A percentile compares a stretch with the other conserved stretches of the same genome.
These are phyloP conservation scores for Oreonectes daqikongensis DNA, from an alignment of 2,797 vertebrate species.

Conservation along the genomic window DNA sequence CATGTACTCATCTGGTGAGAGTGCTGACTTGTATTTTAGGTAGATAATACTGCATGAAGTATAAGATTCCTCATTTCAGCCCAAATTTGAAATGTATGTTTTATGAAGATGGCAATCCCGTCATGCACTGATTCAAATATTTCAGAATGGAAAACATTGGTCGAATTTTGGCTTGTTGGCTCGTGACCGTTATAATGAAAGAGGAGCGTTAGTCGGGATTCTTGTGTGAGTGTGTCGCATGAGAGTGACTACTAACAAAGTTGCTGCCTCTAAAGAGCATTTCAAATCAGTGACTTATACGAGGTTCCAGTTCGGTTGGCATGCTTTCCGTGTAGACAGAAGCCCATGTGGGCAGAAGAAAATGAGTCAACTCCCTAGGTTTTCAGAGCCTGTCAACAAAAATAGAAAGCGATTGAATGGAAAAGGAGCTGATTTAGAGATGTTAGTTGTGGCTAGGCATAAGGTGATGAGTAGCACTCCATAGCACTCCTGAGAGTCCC, in stretches of 20 bases:
- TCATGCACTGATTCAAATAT: not conserved
- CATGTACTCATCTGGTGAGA: not conserved
- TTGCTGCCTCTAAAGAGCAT: not conserved
- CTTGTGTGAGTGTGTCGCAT: not conserved
- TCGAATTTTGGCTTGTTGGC: not conserved
- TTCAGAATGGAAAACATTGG: not conserved
- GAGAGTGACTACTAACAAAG: not conserved
- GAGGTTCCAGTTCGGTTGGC: slow-evolving; percentile 10
- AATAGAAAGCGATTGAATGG: not conserved
- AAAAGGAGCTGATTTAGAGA: slow-evolving; percentile 10
- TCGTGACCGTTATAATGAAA: not conserved
- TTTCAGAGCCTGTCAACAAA: not conserved
- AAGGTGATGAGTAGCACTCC: slow-evolving; percentile 11
- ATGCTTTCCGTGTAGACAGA: not conserved
- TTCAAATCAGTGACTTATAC: slow-evolving; percentile 1
- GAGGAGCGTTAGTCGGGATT: not conserved
- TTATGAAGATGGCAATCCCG: not conserved
- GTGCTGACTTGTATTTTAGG: not conserved
- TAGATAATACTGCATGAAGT: not conserved
- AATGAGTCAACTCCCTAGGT: slow-evolving; percentile 11
- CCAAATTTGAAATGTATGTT: not conserved
- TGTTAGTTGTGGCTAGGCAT: not conserved
- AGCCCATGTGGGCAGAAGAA: slow-evolving; percentile 26
- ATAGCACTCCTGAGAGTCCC: not conserved
- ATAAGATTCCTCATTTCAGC: not conserved